Conservation (phyloP, 2,888 invertebrate genomes). For the Germaria angustata region DNA sequence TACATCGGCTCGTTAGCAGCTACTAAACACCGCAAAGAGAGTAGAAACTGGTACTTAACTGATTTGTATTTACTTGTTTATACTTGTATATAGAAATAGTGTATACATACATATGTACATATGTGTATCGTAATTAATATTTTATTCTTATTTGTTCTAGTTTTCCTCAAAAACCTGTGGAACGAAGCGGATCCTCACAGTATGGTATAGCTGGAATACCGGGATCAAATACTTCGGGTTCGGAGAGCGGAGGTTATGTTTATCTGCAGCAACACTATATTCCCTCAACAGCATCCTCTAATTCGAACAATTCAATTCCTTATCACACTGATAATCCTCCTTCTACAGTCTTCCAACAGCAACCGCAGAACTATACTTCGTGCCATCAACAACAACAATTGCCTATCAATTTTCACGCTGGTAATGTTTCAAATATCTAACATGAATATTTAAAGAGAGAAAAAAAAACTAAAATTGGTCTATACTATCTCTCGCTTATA, state of each 20-base stretch:
- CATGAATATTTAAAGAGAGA: not conserved
- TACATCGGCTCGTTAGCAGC: too few relatives aligned
- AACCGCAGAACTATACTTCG: slow-evolving; percentile 76
- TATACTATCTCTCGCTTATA: too few relatives aligned
- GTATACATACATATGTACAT: too few relatives aligned
- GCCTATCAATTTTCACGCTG: slow-evolving; percentile 56
- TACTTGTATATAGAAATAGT: too few relatives aligned
- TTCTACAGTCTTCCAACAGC: slow-evolving; percentile 65
- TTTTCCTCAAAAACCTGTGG: slow-evolving; percentile 80
- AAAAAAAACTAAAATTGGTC: too few relatives aligned
- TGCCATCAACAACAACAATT: slow-evolving; percentile 77
- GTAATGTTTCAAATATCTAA: slow-evolving; percentile 31
- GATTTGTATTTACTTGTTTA: too few relatives aligned
- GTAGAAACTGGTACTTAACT: too few relatives aligned
- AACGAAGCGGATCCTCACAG: slow-evolving; percentile 79
- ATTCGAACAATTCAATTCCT: slow-evolving; percentile 71
- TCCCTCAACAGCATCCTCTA: slow-evolving; percentile 70
- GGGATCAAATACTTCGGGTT: slow-evolving; percentile 72
- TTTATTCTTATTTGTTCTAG: slow-evolving; percentile 75
- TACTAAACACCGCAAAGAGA: too few relatives aligned
- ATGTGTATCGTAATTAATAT: too few relatives aligned
- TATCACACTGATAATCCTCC: slow-evolving; percentile 70
- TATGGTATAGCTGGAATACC: slow-evolving; percentile 75
- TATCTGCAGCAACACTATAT: slow-evolving; percentile 79
- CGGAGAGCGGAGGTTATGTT: slow-evolving; percentile 76